Evolutionary conservation across 2,113 vertebrate genomes (phyloP), one percentile per base, ranked within the genome.

Genomic region (Scomber colias): DNA sequence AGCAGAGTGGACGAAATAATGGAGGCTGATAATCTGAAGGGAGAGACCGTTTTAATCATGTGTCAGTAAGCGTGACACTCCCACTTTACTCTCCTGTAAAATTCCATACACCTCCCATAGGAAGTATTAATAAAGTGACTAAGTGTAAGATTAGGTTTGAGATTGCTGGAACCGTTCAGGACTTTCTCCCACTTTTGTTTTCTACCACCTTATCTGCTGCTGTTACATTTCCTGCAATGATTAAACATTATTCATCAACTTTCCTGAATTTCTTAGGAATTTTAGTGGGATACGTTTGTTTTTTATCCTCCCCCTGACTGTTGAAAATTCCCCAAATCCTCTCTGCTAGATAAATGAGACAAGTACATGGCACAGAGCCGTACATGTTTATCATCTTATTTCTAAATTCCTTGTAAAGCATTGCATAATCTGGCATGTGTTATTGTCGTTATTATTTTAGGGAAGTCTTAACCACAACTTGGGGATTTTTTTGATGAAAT

Each of bases 191-290:
- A 1, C 15, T 44, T 65, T 6, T 50, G 55, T 46, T 40, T 3
- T 0, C n/a, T 4, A 5, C 14, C 77, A 27, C 61, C 63, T 9
- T 72, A 35, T 27, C 70, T 75, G n/a, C 10, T 71, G 64, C 30
- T 13, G 48, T 81, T 70, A 49, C 24, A 73, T 83, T 92, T 88
- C 85, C 87, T 86, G 81, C 55, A 35, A 71, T 79, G 54, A 31
- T 5, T 3, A 0, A 60, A 30, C 45, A 16, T 88, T 77, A 62
- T 59, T 79, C 27, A 64, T 71, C 62, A 82, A 17, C 84, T 90
- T 91, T 93, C 86, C 74, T 68, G 79, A 59, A 84, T 91, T 86
- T 92, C 73, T 88, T 77, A 54, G 68, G 64, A 77, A 81, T 90
- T 90, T 90, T 71, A 86, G 62, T 85, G 67, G 56, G 82, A 87